Base-by-base conservation (phyloP, 2,113 vertebrate species). In the Arizona elegans region DNA sequence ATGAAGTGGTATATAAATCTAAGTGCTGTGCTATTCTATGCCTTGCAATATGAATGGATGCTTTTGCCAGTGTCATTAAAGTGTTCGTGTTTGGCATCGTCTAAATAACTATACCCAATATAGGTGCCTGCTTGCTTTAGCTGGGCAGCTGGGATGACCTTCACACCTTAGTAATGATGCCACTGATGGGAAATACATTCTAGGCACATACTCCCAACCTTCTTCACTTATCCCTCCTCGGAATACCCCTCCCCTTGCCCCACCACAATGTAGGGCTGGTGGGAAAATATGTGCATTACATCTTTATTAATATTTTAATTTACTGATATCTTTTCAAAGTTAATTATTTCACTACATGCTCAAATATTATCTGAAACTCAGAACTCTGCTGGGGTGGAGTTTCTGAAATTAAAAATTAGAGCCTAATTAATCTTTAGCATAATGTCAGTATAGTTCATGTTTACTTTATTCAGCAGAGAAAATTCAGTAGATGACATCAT, bases 341-440 rank as follows among this genome's bases (percentile, higher is more conserved):
- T 95, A 95, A 93, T 88, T 96, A 96, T 96, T 95, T 96, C 93
- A 94, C 88, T 88, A 94, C 59, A 96, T 94, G 91, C 47, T 58
- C 90, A 93, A 94, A 92, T 92, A 95, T 95, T 52, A 96, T 94
- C 81, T 94, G 87, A 96, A 95, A 95, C 8, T 97, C 89, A 94
- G 59, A n/a, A 43, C 24, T 24, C 86, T 24, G 92, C 33, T 65
- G 85, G 96, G 96, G 91, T 96, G 87, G 47, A 86, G 88, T 94
- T 97, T 96, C 94, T 94, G 94, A 97, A 96, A 97, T 96, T 96
- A 97, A 94, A 93, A 97, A 96, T 94, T 96, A 94, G 47, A 96
- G 93, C 70, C 21, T 95, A 97, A 97, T 97, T 97, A 96, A 96
- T 96, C 94, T 97, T 97, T 94, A 92, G 7, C 43, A 94, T 96